A percentile compares a stretch with the other conserved stretches of the same genome.
These are phyloP conservation scores for Metallyticus violacea DNA, from an alignment of 2,888 invertebrate genomes.

Conservation along the genomic window DNA sequence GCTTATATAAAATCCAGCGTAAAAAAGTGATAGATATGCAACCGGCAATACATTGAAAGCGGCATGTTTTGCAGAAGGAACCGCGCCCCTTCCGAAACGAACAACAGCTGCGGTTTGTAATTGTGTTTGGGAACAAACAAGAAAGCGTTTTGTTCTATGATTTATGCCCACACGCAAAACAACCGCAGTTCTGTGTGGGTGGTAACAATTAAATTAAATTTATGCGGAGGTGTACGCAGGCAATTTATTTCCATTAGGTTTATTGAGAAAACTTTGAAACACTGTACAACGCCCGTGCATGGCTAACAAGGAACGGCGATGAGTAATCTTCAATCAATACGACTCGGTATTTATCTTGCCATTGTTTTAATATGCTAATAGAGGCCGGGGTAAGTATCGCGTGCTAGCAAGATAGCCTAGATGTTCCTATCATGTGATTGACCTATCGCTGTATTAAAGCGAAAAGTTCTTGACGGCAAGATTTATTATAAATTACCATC, in stretches of 20 bases:
- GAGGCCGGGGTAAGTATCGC: not conserved
- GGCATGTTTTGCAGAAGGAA: too few relatives aligned
- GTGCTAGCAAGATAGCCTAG: not conserved
- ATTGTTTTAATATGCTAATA: not conserved
- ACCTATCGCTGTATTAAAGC: too few relatives aligned
- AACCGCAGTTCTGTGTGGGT: too few relatives aligned
- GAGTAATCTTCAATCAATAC: not conserved
- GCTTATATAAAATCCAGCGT: too few relatives aligned
- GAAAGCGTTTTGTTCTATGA: not conserved
- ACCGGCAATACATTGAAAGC: too few relatives aligned
- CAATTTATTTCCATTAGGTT: conserved; percentile 3
- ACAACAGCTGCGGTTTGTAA: not conserved
- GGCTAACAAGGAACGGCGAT: not conserved
- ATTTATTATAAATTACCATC: too few relatives aligned
- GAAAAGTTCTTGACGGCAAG: too few relatives aligned
- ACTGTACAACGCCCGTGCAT: not conserved
- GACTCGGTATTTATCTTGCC: not conserved
- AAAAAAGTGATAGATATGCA: too few relatives aligned
- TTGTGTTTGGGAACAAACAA: not conserved
- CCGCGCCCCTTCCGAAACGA: too few relatives aligned
- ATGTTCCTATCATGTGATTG: not conserved
- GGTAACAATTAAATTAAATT: not conserved
- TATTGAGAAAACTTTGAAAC: not conserved
- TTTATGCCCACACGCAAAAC: not conserved
- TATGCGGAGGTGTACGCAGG: not conserved